Percentiles rank a stretch among this genome's conserved stretches.
phyloP scores from a whole-genome alignment of 2,888 invertebrate species.

The Leucophenga montana region DNA sequence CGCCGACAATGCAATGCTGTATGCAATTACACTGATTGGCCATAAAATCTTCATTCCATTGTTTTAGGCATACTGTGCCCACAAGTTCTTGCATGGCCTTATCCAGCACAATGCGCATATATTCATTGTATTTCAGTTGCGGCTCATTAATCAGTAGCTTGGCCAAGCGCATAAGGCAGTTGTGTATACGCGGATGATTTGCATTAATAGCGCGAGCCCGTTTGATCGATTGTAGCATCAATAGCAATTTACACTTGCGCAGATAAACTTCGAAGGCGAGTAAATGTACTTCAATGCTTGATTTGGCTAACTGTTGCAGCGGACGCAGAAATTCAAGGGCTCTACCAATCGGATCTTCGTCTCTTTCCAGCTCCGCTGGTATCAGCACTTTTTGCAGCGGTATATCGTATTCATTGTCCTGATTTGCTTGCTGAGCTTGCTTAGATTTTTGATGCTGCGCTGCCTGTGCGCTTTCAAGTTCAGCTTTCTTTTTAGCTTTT shows the following conservation, averaged over 20 bases:
- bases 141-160: conserved; percentile 66
- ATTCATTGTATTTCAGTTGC: conserved; percentile 56
- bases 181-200: conserved; percentile 86
- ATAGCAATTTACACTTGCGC: conserved; percentile 94
- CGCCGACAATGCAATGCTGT: conserved; percentile 86
- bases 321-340: conserved; percentile 96
- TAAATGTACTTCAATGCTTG: conserved; percentile 95
- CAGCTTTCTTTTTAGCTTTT: conserved; percentile 95
- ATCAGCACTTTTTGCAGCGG: conserved; percentile 95
- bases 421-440: conserved; percentile 80
- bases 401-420: conserved; percentile 92
- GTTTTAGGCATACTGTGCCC: conserved; percentile 75
- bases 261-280: conserved; percentile 98
- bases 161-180: conserved; percentile 82
- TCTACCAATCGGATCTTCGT: conserved; percentile 93
- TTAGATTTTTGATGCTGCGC: conserved; percentile 91
- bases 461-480: conserved; percentile 88
- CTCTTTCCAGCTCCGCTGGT: conserved; percentile 93
- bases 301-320: conserved; percentile 88
- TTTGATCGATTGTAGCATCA: conserved; percentile 97
- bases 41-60: conserved; percentile 83
- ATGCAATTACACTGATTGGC: conserved; percentile 78
- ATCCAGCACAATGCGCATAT: conserved; percentile 69
- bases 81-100: conserved; percentile 73
- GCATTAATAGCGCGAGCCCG: conserved; percentile 86